Evolutionary conservation across 2,113 vertebrate genomes (phyloP), one percentile per base, ranked within the genome.

Genomic region (Alosa alosa): DNA sequence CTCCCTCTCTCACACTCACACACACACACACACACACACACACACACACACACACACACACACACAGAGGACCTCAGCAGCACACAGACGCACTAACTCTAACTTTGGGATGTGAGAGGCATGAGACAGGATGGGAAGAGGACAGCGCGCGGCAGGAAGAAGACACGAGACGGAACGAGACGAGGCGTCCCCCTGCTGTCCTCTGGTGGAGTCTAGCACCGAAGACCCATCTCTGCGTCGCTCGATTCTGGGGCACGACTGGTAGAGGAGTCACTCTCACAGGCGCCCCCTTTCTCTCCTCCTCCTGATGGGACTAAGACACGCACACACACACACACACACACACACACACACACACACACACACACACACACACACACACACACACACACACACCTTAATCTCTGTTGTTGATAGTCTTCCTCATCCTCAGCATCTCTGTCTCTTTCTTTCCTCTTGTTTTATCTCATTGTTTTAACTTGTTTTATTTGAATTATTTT

Each of bases 371-470:
- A n/a, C 25, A n/a, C 25, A 3, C 64, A 25, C 22, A 25, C 22
- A 9, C 64, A 25, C 64, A 13, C 31, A 31, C 64, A 72, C 64
- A 31, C 64, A 72, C 64, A 31, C 9, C 25, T 72, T 10, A 47
- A 91, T 64, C 90, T 85, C 86, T 85, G 90, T 91, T 85, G 90
- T 92, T 92, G 86, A 93, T 94, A 90, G 91, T 96, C 94, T 93
- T 94, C 92, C 92, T 92, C 89, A 89, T 90, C 86, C 72, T 64
- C 81, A n/a, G 83, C 84, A 68, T 84, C 88, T 82, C 82, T 31
- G 81, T 81, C 17, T 84, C 86, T 90, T 89, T 49, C 25, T 36
- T 0, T 22, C 60, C 22, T 6, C 22, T 25, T 13, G 25, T 72
- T 72, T 72, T 31, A 72, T 0, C 84, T 85, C 17, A 49, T 25